phyloP scores from a whole-genome alignment of 2,797 vertebrate species.

The Sebastes iracundus region DNA sequence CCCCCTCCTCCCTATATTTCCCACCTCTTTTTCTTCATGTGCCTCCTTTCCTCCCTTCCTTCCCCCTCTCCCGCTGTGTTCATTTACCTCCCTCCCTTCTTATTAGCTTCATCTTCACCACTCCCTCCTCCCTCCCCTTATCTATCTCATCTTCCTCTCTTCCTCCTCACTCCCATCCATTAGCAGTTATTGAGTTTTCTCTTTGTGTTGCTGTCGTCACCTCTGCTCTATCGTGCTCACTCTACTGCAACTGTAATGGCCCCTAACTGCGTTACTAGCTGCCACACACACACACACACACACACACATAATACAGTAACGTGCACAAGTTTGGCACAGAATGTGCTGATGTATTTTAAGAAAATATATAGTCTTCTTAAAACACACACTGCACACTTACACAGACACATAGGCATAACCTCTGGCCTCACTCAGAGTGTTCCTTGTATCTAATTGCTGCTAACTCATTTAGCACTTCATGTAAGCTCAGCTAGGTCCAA shows the following conservation, averaged over 20 bases:
- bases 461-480: slow-evolving; percentile 77
- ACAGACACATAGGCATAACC: slow-evolving; percentile 34
- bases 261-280: slow-evolving; percentile 23
- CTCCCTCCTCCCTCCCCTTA: slow-evolving; percentile 1
- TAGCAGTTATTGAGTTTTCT: slow-evolving; percentile 66
- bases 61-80: background rate
- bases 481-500: slow-evolving; percentile 77
- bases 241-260: slow-evolving; percentile 40
- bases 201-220: slow-evolving; percentile 54
- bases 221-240: slow-evolving; percentile 29
- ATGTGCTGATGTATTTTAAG: background rate
- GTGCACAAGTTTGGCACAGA: background rate
- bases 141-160: slow-evolving; percentile 5
- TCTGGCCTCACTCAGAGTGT: slow-evolving; percentile 52
- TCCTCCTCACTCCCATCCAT: slow-evolving; percentile 42
- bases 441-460: slow-evolving; percentile 66
- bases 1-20: background rate
- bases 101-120: slow-evolving; percentile 6
- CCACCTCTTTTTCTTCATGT: background rate
- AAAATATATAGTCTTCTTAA: background rate
- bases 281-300: slow-evolving; percentile 1
- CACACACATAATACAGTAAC: background rate
- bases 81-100: background rate
- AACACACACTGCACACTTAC: background rate
- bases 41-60: background rate